Percentiles rank a stretch among this genome's conserved stretches.
phyloP scores from a whole-genome alignment of 2,113 vertebrate species.

The Leucoraja erinaceus region DNA sequence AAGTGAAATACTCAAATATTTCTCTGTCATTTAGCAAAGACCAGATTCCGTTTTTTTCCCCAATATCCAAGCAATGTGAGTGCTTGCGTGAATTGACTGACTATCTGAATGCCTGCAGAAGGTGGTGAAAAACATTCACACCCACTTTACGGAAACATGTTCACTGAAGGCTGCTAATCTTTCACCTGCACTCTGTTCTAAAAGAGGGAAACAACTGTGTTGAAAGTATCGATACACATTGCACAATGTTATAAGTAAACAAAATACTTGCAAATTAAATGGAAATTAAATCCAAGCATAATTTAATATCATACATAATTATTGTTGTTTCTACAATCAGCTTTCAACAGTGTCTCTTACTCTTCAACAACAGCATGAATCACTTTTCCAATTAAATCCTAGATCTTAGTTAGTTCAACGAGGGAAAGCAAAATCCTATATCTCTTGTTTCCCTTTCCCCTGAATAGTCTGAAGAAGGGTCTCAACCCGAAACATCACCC shows the following conservation, averaged over 20 bases:
- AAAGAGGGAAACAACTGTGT: background rate
- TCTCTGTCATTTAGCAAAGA: background rate
- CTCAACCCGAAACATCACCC: no score
- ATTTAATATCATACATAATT: background rate
- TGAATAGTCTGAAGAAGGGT: no score
- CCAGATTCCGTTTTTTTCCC: background rate
- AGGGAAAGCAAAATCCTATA: no score
- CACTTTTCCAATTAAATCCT: background rate
- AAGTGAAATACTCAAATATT: background rate
- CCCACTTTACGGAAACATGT: background rate
- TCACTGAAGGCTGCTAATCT: constrained; percentile 16
- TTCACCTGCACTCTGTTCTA: background rate
- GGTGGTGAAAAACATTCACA: background rate
- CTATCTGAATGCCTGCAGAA: constrained; percentile 1
- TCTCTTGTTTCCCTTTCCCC: no score
- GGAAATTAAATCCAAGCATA: background rate
- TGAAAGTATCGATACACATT: background rate
- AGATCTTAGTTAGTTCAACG: background rate
- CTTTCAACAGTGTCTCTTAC: background rate
- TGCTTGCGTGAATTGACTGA: background rate
- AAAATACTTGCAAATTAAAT: constrained; percentile 8
- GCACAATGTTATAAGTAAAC: background rate
- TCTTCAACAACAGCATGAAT: background rate
- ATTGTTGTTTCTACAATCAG: background rate
- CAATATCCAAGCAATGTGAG: background rate